A percentile compares a stretch with the other conserved stretches of the same genome.
Evolutionary conservation across 2,113 vertebrate genomes (phyloP).

Genomic region (western clawed frog (Xenopus tropicalis)): UCB_Xtro_10.0 CM004451.2:45827001-45827500

Average conservation of each 20-base stretch:
- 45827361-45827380: conserved; percentile 82
- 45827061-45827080: conserved; percentile 86
- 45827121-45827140: conserved; percentile 96
- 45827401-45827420: background rate
- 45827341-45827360: conserved; percentile 80
- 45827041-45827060: conserved; percentile 78
- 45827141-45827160: conserved; percentile 86
- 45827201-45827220: conserved; percentile 61
- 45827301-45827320: conserved; percentile 75
- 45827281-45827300: conserved; percentile 86
- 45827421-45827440: too few relatives aligned
- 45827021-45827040: conserved; percentile 75
- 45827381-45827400: conserved; percentile 79
- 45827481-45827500: too few relatives aligned
- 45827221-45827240: conserved; percentile 70
- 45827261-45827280: conserved; percentile 95
- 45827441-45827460: too few relatives aligned
- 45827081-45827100: conserved; percentile 77
- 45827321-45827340: conserved; percentile 71
- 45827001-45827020: conserved; percentile 71
- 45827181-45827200: conserved; percentile 76
- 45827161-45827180: conserved; percentile 86
- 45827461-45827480: too few relatives aligned
- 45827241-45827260: conserved; percentile 80
- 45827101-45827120: conserved; percentile 89